Evolutionary conservation across 1,140 invertebrate species (phyloP), one percentile per base, ranked within the genome.

Genomic region (Orussus abietinus): DNA sequence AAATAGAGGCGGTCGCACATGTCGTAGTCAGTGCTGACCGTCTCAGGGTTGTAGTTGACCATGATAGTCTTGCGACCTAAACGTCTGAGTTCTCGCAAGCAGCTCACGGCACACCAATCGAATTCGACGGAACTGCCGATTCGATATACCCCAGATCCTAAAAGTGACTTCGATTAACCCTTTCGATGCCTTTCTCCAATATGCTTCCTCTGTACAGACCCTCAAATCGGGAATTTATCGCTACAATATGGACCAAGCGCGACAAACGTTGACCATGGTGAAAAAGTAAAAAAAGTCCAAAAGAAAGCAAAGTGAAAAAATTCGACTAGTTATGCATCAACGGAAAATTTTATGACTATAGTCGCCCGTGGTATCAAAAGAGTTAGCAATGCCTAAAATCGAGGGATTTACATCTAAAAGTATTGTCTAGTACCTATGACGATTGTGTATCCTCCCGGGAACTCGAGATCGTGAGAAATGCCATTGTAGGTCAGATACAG

Each of bases 21-120:
- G 57, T 99, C 97, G 58, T 99, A 99, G 72, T 99, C 97, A 4
- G 97, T 99, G 61, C 92, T 96, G 0, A 99, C 97, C 1, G 97
- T 99, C 75, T 99, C 97, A 1, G 97, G 97, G 75, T 99, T 99
- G 61, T 94, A 99, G 68, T 99, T 99, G 0, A 99, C 82, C 95
- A 99, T 99, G n/a, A 99, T 93, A 1, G 96, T 98, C 53, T 87
- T 87, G 36, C 79, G 81, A 1, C 81, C 82, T 30, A 96, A 79
- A 51, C 88, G 86, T 51, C 90, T 79, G 10, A 99, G 66, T 69
- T 98, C 93, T 39, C 87, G 76, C 18, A 99, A 78, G 66, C 96
- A 99, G 18, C 94, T 91, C 6, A 99, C 96, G 26, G 96, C 95
- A 69, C 96, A 99, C 89, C 95, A 99, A 74, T 99, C 97, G 73